Evolutionary conservation across 2,797 vertebrate species (phyloP), one percentile per base, ranked within the genome.

Genomic region (Sciaenops ocellatus): DNA sequence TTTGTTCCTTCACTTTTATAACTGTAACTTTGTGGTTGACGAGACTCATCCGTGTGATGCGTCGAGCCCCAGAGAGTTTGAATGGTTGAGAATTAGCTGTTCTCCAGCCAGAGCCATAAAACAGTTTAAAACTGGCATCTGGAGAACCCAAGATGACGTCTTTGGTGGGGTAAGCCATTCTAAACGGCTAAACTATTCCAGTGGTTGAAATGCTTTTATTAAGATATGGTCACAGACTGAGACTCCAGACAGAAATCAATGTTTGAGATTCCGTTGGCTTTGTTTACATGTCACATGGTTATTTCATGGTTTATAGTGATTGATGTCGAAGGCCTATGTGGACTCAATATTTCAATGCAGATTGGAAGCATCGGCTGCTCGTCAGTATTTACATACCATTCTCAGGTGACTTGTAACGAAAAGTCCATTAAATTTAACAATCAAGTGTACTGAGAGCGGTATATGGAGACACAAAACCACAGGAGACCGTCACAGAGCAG

Each of bases 391-490:
- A 85, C 89, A 82, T 82, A 85, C 74, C 64, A 51, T 67, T 77
- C 89, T 92, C 82, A 86, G 78, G 82, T 90, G 90, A 86, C 83
- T 88, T 89, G 80, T 86, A 89, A 90, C 61, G 54, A 91, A 89
- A 92, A 90, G 85, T 89, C 85, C 79, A 83, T 91, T 92, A 85
- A 88, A 90, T 91, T 87, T 89, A 91, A 90, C 90, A 88, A 83
- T 92, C 85, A 93, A 90, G 93, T 92, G 88, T 87, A 77, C 87
- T 93, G 83, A 90, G 90, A 84, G 90, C 86, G 74, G 69, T 81
- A 84, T 92, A 91, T 51, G 50, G 66, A 87, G 79, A 79, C 79
- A 61, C 90, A 59, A 89, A 88, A 81, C 89, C 93, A 88, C 88
- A 87, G 80, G 93, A 93, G 89, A 94, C 90, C 89, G 83, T 85